Conservation (phyloP, 2,797 vertebrate genomes). For the Xenops minutus region DNA sequence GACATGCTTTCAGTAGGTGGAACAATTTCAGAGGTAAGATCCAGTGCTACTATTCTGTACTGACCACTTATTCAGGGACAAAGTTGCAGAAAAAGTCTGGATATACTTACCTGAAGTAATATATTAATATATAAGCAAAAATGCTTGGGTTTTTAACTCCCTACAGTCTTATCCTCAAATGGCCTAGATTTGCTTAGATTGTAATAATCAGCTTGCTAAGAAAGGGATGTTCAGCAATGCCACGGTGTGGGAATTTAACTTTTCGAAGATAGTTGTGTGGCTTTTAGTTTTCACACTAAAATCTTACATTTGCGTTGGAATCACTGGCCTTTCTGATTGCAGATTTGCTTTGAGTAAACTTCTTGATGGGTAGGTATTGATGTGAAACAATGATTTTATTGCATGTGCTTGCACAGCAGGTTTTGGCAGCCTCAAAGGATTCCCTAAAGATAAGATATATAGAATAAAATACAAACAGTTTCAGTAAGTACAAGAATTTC, state of each 20-base stretch:
- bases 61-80: background rate
- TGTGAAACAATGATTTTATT: background rate
- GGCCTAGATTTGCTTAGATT: background rate
- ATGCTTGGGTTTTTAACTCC: background rate
- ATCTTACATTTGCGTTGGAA: constrained; percentile 61
- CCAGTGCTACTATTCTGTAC: background rate
- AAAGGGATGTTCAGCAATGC: background rate
- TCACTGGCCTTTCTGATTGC: background rate
- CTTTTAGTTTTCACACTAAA: background rate
- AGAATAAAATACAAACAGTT: background rate
- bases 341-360: constrained; percentile 32
- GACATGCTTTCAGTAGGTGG: background rate
- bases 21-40: background rate
- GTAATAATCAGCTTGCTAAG: background rate
- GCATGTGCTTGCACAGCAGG: background rate
- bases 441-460: constrained; percentile 26
- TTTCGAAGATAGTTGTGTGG: background rate
- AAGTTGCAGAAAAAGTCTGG: background rate
- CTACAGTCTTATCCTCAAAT: background rate
- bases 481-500: background rate
- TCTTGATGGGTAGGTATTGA: background rate
- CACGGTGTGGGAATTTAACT: background rate
- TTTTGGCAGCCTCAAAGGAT: background rate
- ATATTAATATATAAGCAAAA: background rate
- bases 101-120: background rate